phyloP scores from a whole-genome alignment of 92 coral and sea anemone species.

The Hydrozoanthus gracilis region DNA sequence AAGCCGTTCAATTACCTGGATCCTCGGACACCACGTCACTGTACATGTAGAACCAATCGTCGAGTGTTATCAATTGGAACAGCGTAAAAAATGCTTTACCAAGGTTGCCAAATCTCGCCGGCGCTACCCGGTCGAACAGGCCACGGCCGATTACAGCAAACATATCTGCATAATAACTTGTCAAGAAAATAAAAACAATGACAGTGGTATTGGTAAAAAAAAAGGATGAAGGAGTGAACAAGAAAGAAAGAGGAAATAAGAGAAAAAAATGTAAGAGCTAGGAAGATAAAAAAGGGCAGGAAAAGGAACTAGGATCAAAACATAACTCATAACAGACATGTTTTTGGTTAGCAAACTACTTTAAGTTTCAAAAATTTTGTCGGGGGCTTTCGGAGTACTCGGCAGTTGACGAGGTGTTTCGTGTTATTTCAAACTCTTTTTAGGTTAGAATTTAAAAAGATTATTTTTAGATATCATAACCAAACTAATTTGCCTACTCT shows the following conservation, averaged over 20 bases:
- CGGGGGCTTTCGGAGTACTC: no score
- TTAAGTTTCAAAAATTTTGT: no score
- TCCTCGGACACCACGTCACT: conserved; percentile 87
- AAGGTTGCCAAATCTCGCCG: conserved; percentile 85
- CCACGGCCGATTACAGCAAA: conserved; percentile 99
- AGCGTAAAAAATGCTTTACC: conserved; percentile 94
- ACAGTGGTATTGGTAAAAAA: neutral
- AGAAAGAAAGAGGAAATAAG: neutral
- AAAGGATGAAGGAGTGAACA: neutral
- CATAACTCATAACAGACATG: no score
- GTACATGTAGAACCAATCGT: conserved; percentile 98
- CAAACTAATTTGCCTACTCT: neutral
- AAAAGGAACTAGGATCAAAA: no score
- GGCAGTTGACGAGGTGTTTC: no score
- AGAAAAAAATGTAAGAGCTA: neutral
- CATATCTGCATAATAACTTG: conserved; percentile 70
- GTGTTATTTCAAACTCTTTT: no score
- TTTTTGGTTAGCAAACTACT: no score
- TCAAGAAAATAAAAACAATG: neutral
- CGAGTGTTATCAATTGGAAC: conserved; percentile 94
- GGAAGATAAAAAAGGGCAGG: no score
- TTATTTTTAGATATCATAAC: neutral
- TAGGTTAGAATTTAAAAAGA: no score
- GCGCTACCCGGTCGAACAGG: conserved; percentile 88
- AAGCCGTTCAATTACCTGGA: conserved; percentile 61